phyloP scores from a whole-genome alignment of 2,797 vertebrate genomes.

The Odontamblyopus lacepedii region DNA sequence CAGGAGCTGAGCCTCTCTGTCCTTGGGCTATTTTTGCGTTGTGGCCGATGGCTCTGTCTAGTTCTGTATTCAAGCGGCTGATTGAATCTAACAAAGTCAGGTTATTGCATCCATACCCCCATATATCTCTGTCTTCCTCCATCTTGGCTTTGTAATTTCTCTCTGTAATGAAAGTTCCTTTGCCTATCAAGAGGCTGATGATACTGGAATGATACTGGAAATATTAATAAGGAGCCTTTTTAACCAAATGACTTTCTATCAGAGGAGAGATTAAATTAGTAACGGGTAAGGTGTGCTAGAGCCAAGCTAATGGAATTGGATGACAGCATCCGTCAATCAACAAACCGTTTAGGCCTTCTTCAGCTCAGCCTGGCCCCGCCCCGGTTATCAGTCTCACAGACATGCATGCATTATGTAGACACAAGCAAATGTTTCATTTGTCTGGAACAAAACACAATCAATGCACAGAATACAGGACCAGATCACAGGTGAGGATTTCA shows the following conservation, averaged over 20 bases:
- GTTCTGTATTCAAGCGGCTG: constrained; percentile 12
- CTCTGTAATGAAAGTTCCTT: constrained; percentile 77
- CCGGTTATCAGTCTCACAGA: constrained; percentile 55
- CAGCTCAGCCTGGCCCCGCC: constrained; percentile 52
- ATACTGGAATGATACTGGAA: constrained; percentile 72
- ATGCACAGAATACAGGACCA: not conserved
- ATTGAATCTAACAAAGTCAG: constrained; percentile 55
- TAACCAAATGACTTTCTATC: constrained; percentile 78
- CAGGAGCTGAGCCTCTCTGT: not conserved
- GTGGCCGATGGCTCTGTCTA: not conserved
- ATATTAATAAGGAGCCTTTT: constrained; percentile 79
- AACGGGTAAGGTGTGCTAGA: constrained; percentile 68
- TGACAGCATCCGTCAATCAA: constrained; percentile 76
- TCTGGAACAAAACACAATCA: constrained; percentile 10
- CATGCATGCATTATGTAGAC: constrained; percentile 21
- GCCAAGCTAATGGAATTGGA: constrained; percentile 74
- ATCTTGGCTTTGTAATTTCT: constrained; percentile 64
- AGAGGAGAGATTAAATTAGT: constrained; percentile 77
- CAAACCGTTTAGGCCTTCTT: constrained; percentile 55
- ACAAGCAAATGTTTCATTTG: constrained; percentile 24
- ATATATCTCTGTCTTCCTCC: constrained; percentile 67
- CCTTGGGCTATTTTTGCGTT: not conserved
- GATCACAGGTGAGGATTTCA: constrained; percentile 1
- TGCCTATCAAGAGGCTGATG: constrained; percentile 68
- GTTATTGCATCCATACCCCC: constrained; percentile 50